phyloP scores from a whole-genome alignment of 2,888 invertebrate species.

The Orthonychiurus folsomi region DNA sequence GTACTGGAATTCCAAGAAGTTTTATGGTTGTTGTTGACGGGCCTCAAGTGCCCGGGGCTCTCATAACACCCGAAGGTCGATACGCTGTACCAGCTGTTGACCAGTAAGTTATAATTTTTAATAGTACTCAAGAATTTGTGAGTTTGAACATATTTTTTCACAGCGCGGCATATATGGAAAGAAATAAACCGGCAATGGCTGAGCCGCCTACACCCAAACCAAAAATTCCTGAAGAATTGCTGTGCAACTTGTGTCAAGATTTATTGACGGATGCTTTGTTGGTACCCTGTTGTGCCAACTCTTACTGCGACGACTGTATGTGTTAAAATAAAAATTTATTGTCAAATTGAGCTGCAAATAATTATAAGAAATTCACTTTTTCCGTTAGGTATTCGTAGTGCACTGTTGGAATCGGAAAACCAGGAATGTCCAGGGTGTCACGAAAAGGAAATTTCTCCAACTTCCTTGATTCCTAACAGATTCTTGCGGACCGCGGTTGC shows the following conservation, averaged over 20 bases:
- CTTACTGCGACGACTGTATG: conserved; percentile 97
- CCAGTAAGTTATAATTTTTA: conserved; percentile 54
- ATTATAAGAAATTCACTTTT: neutral
- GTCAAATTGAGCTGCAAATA: neutral
- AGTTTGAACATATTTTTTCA: conserved; percentile 35
- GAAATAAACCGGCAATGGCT: conserved; percentile 19
- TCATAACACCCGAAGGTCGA: conserved; percentile 67
- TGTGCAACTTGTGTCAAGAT: conserved; percentile 87
- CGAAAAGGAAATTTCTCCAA: conserved; percentile 84
- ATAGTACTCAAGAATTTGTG: conserved; percentile 6
- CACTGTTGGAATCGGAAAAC: conserved; percentile 76
- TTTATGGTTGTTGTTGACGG: conserved; percentile 91
- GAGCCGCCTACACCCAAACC: conserved; percentile 44
- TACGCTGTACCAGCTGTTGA: conserved; percentile 83
- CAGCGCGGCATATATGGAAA: conserved; percentile 61
- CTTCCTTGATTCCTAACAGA: conserved; percentile 83
- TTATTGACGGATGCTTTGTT: conserved; percentile 90
- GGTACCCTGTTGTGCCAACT: conserved; percentile 96
- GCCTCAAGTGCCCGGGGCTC: conserved; percentile 77
- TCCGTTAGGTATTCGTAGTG: conserved; percentile 68
- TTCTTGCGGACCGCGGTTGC: conserved; percentile 80
- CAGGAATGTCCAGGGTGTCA: conserved; percentile 92
- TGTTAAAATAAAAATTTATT: conserved; percentile 27
- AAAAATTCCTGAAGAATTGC: conserved; percentile 78
- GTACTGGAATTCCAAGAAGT: conserved; percentile 94